Evolutionary conservation across 1,140 invertebrate genomes (phyloP).

Genomic region (Homalodisca vitripennis): DNA sequence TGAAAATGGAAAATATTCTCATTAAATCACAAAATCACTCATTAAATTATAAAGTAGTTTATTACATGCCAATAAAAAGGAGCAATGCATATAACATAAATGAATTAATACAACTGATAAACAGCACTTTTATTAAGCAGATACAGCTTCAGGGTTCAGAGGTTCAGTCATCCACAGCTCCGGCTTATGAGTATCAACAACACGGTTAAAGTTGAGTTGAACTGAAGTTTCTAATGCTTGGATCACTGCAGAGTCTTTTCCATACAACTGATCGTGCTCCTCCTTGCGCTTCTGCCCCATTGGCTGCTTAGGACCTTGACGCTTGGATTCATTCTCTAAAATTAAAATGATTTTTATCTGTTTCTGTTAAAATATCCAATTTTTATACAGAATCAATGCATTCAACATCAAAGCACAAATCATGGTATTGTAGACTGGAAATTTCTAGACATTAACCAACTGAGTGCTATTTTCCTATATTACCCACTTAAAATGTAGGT

Average conservation of each 20-base stretch:
- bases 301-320: too few species aligned
- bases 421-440: too few species aligned
- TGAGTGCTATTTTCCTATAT: too few species aligned
- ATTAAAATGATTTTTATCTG: too few species aligned
- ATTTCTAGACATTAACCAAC: too few species aligned
- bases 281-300: neutral
- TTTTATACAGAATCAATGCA: too few species aligned
- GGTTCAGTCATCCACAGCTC: neutral
- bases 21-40: neutral
- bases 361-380: too few species aligned
- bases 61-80: neutral
- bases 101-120: too few species aligned
- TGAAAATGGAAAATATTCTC: neutral
- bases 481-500: too few species aligned
- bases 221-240: slow-evolving; percentile 13
- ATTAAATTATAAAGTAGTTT: neutral
- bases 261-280: slow-evolving; percentile 4
- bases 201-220: slow-evolving; percentile 2
- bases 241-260: neutral
- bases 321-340: too few species aligned
- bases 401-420: too few species aligned
- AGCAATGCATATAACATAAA: too few species aligned
- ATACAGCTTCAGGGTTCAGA: neutral
- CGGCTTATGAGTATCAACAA: slow-evolving; percentile 5
- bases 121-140: neutral